Percentiles rank a stretch among this genome's conserved stretches.
Conservation (phyloP, 2,888 invertebrate genomes). For the Machimus rusticus region DNA sequence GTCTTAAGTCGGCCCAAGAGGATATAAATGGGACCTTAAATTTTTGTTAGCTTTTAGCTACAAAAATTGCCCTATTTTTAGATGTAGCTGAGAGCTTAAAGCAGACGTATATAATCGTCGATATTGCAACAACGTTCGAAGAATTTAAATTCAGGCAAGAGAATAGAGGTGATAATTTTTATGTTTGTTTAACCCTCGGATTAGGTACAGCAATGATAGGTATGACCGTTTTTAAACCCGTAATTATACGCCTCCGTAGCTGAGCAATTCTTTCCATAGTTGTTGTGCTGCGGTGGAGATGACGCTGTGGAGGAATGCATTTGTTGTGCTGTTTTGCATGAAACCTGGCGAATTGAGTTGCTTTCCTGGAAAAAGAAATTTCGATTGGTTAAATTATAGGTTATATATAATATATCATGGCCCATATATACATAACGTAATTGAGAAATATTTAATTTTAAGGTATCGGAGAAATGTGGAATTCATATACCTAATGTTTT, state of each 20-base stretch:
- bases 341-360: slow-evolving; percentile 60
- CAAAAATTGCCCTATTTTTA: neutral
- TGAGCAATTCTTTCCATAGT: slow-evolving; percentile 43
- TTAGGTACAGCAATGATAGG: slow-evolving; percentile 62
- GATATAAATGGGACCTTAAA: neutral
- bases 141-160: neutral
- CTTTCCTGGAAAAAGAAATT: slow-evolving; percentile 54
- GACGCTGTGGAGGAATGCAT: slow-evolving; percentile 57
- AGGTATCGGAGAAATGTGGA: too few relatives aligned
- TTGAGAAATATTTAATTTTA: too few relatives aligned
- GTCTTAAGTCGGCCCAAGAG: neutral
- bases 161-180: neutral
- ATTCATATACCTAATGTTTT: too few relatives aligned
- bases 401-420: neutral
- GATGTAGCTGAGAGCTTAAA: neutral
- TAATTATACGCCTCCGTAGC: slow-evolving; percentile 47
- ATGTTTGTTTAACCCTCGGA: neutral
- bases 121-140: neutral
- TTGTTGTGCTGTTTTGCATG: slow-evolving; percentile 59
- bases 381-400: neutral
- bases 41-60: neutral
- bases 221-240: slow-evolving; percentile 56
- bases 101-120: neutral
- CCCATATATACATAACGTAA: too few relatives aligned
- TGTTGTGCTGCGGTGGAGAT: slow-evolving; percentile 39